These are phyloP conservation scores for Pygoscelis adeliae DNA, from an alignment of 2,113 vertebrate genomes.

Conservation along the genomic window DNA sequence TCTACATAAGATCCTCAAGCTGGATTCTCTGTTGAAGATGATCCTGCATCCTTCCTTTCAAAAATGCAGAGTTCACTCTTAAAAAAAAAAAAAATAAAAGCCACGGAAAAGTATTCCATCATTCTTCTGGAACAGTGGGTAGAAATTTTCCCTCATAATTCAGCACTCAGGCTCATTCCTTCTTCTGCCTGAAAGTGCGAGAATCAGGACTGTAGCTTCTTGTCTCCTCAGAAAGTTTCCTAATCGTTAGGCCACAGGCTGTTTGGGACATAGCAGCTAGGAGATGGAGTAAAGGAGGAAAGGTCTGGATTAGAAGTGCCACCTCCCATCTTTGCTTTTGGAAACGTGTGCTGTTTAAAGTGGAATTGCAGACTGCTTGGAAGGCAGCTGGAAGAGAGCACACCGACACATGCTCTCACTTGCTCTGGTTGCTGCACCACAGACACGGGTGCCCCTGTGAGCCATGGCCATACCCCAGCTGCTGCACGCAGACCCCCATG, in stretches of 20 bases:
- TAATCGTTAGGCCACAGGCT: background rate
- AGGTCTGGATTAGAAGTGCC: background rate
- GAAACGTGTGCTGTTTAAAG: background rate
- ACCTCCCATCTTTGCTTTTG: background rate
- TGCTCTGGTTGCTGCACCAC: background rate
- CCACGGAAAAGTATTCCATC: background rate
- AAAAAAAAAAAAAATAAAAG: background rate
- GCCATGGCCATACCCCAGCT: accelerated
- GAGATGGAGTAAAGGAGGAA: background rate
- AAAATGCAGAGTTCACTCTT: background rate
- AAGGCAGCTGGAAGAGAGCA: background rate
- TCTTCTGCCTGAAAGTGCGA: background rate
- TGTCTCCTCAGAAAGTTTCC: background rate
- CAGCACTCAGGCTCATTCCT: background rate
- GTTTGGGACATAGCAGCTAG: background rate
- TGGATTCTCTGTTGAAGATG: background rate
- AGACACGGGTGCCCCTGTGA: background rate
- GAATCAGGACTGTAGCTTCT: background rate
- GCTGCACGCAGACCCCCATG: background rate
- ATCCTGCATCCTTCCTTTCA: background rate
- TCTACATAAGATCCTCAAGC: background rate
- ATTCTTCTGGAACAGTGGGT: background rate
- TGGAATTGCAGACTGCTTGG: background rate
- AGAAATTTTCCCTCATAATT: background rate
- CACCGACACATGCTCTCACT: accelerated